phyloP scores from a whole-genome alignment of 2,797 vertebrate species.

The Echiichthys vipera region DNA sequence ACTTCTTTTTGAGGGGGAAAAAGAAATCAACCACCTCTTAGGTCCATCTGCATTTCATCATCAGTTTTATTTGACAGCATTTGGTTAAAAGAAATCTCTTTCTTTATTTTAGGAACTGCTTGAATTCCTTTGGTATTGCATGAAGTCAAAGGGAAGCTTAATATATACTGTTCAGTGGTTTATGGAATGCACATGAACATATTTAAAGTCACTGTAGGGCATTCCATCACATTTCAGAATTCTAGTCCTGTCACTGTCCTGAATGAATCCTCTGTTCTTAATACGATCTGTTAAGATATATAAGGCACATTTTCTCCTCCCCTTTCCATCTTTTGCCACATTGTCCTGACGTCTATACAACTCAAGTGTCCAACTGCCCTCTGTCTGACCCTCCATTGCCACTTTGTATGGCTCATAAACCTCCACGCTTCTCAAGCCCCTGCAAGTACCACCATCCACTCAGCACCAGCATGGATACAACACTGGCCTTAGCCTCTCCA shows the following conservation, averaged over 20 bases:
- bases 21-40: not conserved
- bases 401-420: conserved; percentile 80
- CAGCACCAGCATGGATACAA: conserved; percentile 60
- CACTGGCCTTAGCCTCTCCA: conserved; percentile 71
- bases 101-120: not conserved
- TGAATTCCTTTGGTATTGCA: not conserved
- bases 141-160: conserved; percentile 11
- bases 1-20: not conserved
- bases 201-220: conserved; percentile 35
- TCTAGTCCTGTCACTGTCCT: conserved; percentile 49
- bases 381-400: conserved; percentile 73
- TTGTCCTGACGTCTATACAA: conserved; percentile 67
- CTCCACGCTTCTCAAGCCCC: conserved; percentile 54
- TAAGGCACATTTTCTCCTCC: conserved; percentile 50
- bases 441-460: conserved; percentile 57
- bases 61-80: not conserved
- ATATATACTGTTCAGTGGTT: not conserved
- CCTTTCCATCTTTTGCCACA: conserved; percentile 70
- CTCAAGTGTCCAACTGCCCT: conserved; percentile 70
- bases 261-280: conserved; percentile 71
- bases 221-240: conserved; percentile 54
- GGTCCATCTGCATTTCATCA: not conserved
- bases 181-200: conserved; percentile 32
- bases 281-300: conserved; percentile 63
- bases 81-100: not conserved